phyloP scores from a whole-genome alignment of 2,113 vertebrate genomes.

The Sturnus vulgaris region DNA sequence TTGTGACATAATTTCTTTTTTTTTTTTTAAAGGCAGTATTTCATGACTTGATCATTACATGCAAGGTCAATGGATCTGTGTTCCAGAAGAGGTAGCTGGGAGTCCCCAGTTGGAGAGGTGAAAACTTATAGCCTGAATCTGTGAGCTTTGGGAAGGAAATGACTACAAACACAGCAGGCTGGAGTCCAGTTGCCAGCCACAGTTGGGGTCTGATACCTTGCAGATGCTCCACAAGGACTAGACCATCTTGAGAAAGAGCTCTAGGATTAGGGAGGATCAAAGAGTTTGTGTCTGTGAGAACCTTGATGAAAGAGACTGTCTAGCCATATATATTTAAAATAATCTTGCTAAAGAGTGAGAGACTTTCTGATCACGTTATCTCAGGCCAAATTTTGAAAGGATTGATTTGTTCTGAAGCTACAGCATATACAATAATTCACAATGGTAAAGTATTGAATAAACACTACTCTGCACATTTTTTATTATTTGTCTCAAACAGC shows the following conservation, averaged over 20 bases:
- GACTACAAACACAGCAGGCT: not conserved
- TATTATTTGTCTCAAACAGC: not conserved
- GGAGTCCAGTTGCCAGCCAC: not conserved
- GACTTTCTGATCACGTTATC: not conserved
- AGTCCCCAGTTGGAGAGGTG: not conserved
- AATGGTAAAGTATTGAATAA: not conserved
- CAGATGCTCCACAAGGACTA: not conserved
- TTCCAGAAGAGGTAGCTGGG: not conserved
- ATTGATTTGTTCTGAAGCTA: not conserved
- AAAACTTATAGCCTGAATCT: not conserved
- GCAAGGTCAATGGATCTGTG: not conserved
- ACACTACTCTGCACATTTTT: not conserved
- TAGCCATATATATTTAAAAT: not conserved
- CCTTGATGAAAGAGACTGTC: not conserved
- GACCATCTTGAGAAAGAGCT: not conserved
- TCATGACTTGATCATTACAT: not conserved
- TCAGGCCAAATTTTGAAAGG: not conserved
- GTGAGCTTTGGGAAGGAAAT: not conserved
- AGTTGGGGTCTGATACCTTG: not conserved
- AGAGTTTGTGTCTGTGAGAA: not conserved
- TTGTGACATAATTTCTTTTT: not conserved
- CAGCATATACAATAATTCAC: not conserved
- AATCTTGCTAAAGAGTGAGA: not conserved
- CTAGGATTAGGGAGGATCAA: not conserved
- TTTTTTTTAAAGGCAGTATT: not conserved